Evolutionary conservation across 30 jellyfish, hydroid and myxozoan genomes (phyloP).

Genomic region (Hydractinia echinata): DNA sequence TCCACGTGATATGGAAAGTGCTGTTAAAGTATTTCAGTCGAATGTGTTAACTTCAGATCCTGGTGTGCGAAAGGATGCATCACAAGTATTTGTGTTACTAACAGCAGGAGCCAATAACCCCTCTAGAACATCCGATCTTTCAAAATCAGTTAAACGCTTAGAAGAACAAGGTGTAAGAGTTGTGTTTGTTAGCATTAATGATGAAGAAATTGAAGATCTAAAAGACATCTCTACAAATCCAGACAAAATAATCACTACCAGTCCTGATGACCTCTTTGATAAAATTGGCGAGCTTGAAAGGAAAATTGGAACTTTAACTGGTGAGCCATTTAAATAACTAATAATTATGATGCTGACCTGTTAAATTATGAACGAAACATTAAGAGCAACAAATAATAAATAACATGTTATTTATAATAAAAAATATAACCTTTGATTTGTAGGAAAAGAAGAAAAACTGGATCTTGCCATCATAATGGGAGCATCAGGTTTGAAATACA

Average conservation of each 20-base stretch:
- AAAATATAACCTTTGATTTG: not conserved
- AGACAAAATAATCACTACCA: slow-evolving; percentile 13
- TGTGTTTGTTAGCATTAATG: slow-evolving; percentile 53
- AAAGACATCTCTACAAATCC: slow-evolving; percentile 12
- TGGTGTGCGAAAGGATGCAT: slow-evolving; percentile 32
- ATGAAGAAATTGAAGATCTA: slow-evolving; percentile 37
- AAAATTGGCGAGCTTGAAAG: slow-evolving; percentile 54
- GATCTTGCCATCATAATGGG: slow-evolving; percentile 74
- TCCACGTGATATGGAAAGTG: slow-evolving; percentile 50
- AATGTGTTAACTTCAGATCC: slow-evolving; percentile 28
- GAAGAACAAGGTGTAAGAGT: slow-evolving; percentile 46
- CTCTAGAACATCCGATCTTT: slow-evolving; percentile 43
- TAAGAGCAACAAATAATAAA: no score
- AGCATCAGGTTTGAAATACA: slow-evolving; percentile 42
- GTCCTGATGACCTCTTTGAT: slow-evolving; percentile 30
- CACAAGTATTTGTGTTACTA: slow-evolving; percentile 44
- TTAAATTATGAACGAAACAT: no score
- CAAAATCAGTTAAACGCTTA: slow-evolving; percentile 41
- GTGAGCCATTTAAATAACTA: not conserved
- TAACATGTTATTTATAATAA: no score
- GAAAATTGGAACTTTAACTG: slow-evolving; percentile 21
- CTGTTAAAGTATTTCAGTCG: slow-evolving; percentile 28
- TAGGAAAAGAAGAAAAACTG: slow-evolving; percentile 48
- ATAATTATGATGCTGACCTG: no score
- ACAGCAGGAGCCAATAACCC: slow-evolving; percentile 62